phyloP scores from a whole-genome alignment of 2,113 vertebrate species.

The Forbesichthys agassizii region DNA sequence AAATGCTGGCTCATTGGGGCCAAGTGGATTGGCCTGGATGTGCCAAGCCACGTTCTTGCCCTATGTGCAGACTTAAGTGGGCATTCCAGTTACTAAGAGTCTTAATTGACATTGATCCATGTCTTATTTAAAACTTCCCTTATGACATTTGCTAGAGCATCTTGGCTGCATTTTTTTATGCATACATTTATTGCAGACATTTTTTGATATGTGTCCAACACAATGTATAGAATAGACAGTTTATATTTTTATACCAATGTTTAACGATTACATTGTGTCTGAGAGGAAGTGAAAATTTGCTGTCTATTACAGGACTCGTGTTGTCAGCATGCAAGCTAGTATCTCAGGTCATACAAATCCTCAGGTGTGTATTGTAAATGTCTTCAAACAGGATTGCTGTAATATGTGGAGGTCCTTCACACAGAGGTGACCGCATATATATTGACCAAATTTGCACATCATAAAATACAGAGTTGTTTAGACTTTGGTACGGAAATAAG shows the following conservation, averaged over 20 bases:
- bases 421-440: conserved; percentile 18
- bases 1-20: conserved; percentile 8
- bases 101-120: neutral
- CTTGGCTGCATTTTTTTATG: neutral
- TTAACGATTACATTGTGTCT: conserved; percentile 3
- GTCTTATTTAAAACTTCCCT: neutral
- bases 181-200: neutral
- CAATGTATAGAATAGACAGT: conserved; percentile 13
- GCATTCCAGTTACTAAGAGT: neutral
- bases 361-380: conserved; percentile 62
- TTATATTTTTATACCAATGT: conserved; percentile 54
- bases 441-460: neutral
- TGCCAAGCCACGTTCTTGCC: conserved; percentile 4
- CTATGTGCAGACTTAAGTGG: neutral
- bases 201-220: conserved; percentile 11
- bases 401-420: conserved; percentile 10
- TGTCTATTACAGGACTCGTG: conserved; percentile 9
- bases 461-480: neutral
- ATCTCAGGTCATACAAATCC: conserved; percentile 65
- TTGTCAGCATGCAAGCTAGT: conserved; percentile 26
- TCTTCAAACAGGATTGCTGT: conserved; percentile 11
- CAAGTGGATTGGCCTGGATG: neutral
- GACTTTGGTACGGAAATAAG: neutral
- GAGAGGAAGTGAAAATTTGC: neutral
- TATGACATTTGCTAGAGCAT: conserved; percentile 28